Conservation (phyloP, 1,140 invertebrate species). For the Palaemon carinicauda region DNA sequence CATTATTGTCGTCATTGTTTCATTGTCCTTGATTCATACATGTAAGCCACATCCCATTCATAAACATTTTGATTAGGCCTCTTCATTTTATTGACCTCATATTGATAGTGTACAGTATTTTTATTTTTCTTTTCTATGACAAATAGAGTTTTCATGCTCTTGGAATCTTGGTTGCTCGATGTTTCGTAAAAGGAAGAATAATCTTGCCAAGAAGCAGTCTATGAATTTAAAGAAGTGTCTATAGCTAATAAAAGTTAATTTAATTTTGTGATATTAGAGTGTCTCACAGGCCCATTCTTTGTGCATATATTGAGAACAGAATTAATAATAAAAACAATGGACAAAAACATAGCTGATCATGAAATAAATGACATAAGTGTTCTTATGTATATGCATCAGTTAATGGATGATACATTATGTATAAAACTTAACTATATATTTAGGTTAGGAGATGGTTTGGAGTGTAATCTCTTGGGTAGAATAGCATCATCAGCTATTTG, state of each 20-base stretch:
- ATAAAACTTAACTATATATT: conserved; percentile 24
- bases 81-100: no score
- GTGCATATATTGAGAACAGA: background rate
- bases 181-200: no score
- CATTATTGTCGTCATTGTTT: no score
- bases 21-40: no score
- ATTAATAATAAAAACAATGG: background rate
- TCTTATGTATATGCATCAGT: conserved; percentile 24
- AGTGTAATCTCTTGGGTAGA: conserved; percentile 23
- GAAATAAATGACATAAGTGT: conserved; percentile 24
- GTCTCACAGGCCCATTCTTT: background rate
- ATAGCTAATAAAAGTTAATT: background rate
- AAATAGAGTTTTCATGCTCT: no score
- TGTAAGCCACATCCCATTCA: no score
- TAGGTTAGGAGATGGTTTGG: conserved; percentile 18
- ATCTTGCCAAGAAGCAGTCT: conserved; percentile 2
- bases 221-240: background rate
- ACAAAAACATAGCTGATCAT: background rate
- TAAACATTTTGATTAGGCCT: no score
- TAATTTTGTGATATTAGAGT: conserved; percentile 17
- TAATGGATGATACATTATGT: background rate
- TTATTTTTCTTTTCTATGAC: no score
- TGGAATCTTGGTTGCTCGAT: no score
- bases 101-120: no score
- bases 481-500: background rate